phyloP scores from a whole-genome alignment of 37 sponge, comb jelly and placozoan genomes.

The Theonella swinhoei region DNA sequence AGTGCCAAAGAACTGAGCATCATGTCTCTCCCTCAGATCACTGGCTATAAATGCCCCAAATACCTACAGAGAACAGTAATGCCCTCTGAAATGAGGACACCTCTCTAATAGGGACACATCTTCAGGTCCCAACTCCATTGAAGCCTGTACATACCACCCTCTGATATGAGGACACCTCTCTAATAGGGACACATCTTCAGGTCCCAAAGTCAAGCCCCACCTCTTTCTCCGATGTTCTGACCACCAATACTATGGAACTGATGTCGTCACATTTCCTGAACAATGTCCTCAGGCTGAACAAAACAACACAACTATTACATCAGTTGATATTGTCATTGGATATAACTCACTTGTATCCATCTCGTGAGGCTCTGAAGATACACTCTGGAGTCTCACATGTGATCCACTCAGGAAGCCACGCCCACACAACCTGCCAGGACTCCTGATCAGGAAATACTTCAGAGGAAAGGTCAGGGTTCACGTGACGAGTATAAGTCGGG shows the following conservation, averaged over 20 bases:
- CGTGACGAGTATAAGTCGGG: neutral
- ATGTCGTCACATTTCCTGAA: slow-evolving; percentile 62
- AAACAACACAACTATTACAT: neutral
- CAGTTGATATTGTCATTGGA: too few species aligned
- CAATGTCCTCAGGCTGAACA: slow-evolving; percentile 69
- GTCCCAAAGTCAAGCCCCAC: too few species aligned
- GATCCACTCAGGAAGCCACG: slow-evolving; percentile 70
- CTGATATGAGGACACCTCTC: too few species aligned
- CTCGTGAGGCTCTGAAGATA: slow-evolving; percentile 52
- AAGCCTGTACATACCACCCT: too few species aligned
- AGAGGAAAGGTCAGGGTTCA: slow-evolving; percentile 32
- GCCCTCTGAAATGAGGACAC: too few species aligned
- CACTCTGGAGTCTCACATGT: slow-evolving; percentile 30
- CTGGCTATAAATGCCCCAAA: slow-evolving; percentile 77
- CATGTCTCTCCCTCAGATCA: slow-evolving; percentile 41
- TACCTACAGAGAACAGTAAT: slow-evolving; percentile 57
- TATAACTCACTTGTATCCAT: slow-evolving; percentile 86
- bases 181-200: too few species aligned
- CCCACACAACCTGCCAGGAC: slow-evolving; percentile 55
- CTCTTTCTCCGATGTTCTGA: slow-evolving; percentile 45
- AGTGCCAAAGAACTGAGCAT: slow-evolving; percentile 74
- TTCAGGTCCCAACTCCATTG: too few species aligned
- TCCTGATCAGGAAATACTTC: slow-evolving; percentile 6
- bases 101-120: too few species aligned
- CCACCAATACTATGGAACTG: slow-evolving; percentile 44